phyloP scores from a whole-genome alignment of 2,888 invertebrate genomes.

The Mimas tiliae region DNA sequence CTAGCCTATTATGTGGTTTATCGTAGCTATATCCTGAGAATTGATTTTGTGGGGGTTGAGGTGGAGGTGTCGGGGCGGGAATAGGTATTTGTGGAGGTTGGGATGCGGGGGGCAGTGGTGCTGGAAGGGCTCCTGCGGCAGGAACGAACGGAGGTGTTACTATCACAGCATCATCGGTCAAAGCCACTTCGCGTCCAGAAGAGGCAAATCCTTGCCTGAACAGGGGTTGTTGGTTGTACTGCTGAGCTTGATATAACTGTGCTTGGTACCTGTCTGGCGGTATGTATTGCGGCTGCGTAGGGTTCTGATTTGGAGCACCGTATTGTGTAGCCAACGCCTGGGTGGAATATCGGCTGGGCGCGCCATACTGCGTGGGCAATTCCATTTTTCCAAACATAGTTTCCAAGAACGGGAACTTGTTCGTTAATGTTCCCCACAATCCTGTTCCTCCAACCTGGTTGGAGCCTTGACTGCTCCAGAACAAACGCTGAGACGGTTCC shows the following conservation, averaged over 20 bases:
- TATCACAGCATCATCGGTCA: conserved; percentile 78
- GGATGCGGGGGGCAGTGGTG: conserved; percentile 47
- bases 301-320: conserved; percentile 43
- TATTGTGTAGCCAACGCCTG: conserved; percentile 44
- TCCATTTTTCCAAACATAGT: conserved; percentile 78
- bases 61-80: conserved; percentile 45
- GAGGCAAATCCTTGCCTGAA: conserved; percentile 54
- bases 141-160: conserved; percentile 76
- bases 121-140: conserved; percentile 44
- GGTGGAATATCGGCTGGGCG: conserved; percentile 47
- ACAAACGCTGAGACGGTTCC: conserved; percentile 72
- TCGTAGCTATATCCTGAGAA: conserved; percentile 68
- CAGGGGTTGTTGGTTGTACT: conserved; percentile 42
- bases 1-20: conserved; percentile 72
- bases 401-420: conserved; percentile 75
- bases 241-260: conserved; percentile 43
- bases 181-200: conserved; percentile 66
- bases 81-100: conserved; percentile 51
- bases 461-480: conserved; percentile 71
- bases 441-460: conserved; percentile 79
- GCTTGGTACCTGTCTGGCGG: conserved; percentile 41
- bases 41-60: conserved; percentile 48
- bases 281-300: conserved; percentile 38
- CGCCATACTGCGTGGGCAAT: conserved; percentile 60
- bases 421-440: conserved; percentile 71